phyloP scores from a whole-genome alignment of 1,140 invertebrate species.

The Homalodisca vitripennis region DNA sequence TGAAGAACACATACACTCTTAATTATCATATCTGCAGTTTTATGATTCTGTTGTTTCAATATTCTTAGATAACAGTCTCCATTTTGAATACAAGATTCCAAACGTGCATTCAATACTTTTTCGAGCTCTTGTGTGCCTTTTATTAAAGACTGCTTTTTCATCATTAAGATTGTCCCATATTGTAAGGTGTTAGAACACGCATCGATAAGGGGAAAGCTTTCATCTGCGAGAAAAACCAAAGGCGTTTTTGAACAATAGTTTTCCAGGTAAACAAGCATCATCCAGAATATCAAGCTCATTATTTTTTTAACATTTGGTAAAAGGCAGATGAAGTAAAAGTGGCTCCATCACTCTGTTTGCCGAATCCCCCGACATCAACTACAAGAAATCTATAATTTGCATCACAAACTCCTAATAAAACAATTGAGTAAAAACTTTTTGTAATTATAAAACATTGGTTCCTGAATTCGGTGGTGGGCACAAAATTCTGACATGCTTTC shows the following conservation, averaged over 20 bases:
- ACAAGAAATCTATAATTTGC: slow-evolving; percentile 49
- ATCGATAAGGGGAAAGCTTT: slow-evolving; percentile 10
- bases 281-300: slow-evolving; percentile 1
- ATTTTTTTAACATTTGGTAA: slow-evolving; percentile 13
- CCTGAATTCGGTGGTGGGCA: slow-evolving; percentile 44
- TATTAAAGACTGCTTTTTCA: slow-evolving; percentile 13
- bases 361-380: slow-evolving; percentile 49
- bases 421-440: slow-evolving; percentile 50
- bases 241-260: neutral
- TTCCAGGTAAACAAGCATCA: slow-evolving; percentile 1
- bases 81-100: slow-evolving; percentile 22
- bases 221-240: slow-evolving; percentile 21
- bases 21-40: too few relatives aligned
- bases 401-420: slow-evolving; percentile 52
- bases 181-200: slow-evolving; percentile 9
- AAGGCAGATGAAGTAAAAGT: slow-evolving; percentile 25
- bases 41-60: too few relatives aligned
- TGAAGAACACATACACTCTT: too few relatives aligned
- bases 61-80: slow-evolving; percentile 22
- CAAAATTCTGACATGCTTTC: slow-evolving; percentile 48
- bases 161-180: slow-evolving; percentile 10
- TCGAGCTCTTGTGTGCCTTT: slow-evolving; percentile 8
- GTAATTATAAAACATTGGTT: slow-evolving; percentile 49
- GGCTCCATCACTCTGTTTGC: slow-evolving; percentile 37
- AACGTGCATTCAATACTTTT: slow-evolving; percentile 21